These are phyloP conservation scores for Pantherophis vulpinus DNA, from an alignment of 2,797 vertebrate genomes.

Conservation along the genomic window DNA sequence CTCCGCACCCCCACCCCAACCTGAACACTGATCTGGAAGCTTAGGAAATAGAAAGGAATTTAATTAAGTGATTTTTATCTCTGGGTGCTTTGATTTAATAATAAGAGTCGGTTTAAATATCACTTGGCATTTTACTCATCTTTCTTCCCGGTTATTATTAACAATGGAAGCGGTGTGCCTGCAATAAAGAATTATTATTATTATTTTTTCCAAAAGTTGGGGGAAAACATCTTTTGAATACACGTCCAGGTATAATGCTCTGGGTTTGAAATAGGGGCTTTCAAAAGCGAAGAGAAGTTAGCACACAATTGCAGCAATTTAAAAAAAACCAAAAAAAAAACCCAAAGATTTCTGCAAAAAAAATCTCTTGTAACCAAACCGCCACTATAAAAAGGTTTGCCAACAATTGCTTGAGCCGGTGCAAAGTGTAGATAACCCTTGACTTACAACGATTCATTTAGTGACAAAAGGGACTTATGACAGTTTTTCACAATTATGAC, in stretches of 20 bases:
- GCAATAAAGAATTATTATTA: slow-evolving; percentile 35
- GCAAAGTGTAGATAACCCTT: neutral
- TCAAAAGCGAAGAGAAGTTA: neutral
- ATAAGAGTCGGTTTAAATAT: slow-evolving; percentile 53
- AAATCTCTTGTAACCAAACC: neutral
- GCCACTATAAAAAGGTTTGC: fast-evolving
- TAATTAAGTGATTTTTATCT: slow-evolving; percentile 60
- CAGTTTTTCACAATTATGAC: no score
- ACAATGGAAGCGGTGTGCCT: slow-evolving; percentile 44
- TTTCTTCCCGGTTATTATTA: slow-evolving; percentile 39
- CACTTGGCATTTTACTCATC: slow-evolving; percentile 46
- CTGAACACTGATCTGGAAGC: slow-evolving; percentile 48
- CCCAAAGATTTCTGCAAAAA: neutral
- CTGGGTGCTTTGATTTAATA: slow-evolving; percentile 54
- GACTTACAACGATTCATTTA: no score
- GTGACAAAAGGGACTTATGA: no score
- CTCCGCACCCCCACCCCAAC: neutral
- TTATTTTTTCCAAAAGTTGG: neutral
- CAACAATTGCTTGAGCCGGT: neutral
- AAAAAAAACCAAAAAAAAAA: neutral
- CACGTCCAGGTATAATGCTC: slow-evolving; percentile 25
- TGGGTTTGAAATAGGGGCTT: slow-evolving; percentile 5
- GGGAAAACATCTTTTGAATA: slow-evolving; percentile 55
- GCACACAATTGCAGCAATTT: neutral
- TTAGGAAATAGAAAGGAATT: slow-evolving; percentile 57